Evolutionary conservation across 1,140 invertebrate species (phyloP).

Genomic region (Ostrea denselamellosa): DNA sequence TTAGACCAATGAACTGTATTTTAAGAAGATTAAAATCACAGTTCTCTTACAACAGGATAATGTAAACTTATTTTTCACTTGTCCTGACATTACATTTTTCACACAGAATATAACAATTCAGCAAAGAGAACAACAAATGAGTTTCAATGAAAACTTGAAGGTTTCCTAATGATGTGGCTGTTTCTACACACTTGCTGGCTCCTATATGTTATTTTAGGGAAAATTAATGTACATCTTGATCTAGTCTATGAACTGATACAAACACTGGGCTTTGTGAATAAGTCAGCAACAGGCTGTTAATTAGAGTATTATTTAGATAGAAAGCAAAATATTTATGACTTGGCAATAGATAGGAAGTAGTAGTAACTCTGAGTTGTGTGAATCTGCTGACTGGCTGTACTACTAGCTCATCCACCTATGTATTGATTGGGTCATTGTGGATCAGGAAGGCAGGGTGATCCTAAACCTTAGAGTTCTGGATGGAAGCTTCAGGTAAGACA

Average conservation of each 20-base stretch:
- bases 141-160: not conserved
- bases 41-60: too few species aligned
- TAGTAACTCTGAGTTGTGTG: constrained; percentile 14
- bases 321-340: constrained; percentile 34
- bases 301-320: constrained; percentile 21
- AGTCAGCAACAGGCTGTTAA: not conserved
- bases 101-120: too few species aligned
- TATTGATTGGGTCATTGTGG: constrained; percentile 27
- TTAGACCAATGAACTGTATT: too few species aligned
- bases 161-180: not conserved
- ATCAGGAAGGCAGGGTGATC: constrained; percentile 29
- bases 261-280: not conserved
- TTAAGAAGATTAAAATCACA: too few species aligned
- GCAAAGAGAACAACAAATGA: not conserved
- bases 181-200: not conserved
- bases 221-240: not conserved
- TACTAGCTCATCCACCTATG: not conserved
- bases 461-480: not conserved
- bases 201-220: constrained; percentile 15
- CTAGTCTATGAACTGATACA: not conserved
- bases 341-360: constrained; percentile 13
- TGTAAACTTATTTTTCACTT: too few species aligned
- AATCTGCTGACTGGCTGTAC: not conserved
- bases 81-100: too few species aligned
- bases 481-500: constrained; percentile 13